These are phyloP conservation scores for Coptodon bakossiorum DNA, from an alignment of 2,113 vertebrate species.

Conservation along the genomic window DNA sequence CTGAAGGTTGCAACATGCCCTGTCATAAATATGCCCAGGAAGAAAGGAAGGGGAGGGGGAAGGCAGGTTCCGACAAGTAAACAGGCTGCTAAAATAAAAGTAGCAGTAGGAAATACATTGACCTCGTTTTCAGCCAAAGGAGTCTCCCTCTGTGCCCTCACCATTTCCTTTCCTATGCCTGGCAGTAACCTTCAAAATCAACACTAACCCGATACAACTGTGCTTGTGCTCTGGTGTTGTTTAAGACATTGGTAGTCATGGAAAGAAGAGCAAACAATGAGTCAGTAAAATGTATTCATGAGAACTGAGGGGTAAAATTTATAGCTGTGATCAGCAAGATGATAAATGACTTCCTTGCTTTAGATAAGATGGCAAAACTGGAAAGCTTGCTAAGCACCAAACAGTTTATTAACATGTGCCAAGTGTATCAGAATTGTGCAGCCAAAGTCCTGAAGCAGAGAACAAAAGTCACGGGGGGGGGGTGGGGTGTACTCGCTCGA, in stretches of 20 bases:
- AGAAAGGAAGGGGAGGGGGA: not conserved
- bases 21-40: not conserved
- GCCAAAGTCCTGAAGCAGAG: not conserved
- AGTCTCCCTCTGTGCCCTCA: not conserved
- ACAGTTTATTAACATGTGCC: not conserved
- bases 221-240: not conserved
- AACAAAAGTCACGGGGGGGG: not conserved
- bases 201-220: not conserved
- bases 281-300: slow-evolving; percentile 12
- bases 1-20: not conserved
- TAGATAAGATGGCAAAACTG: not conserved
- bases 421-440: not conserved
- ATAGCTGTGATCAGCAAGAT: not conserved
- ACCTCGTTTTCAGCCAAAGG: slow-evolving; percentile 12
- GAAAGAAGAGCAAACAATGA: not conserved
- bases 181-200: not conserved
- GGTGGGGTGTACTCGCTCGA: not conserved
- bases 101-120: not conserved
- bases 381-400: not conserved
- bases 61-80: not conserved
- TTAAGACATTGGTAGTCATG: not conserved
- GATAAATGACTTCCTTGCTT: not conserved
- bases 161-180: slow-evolving; percentile 12
- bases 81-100: not conserved
- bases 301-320: slow-evolving; percentile 18